Evolutionary conservation across 2,113 vertebrate genomes (phyloP).

Genomic region (Lanius ludovicianus): DNA sequence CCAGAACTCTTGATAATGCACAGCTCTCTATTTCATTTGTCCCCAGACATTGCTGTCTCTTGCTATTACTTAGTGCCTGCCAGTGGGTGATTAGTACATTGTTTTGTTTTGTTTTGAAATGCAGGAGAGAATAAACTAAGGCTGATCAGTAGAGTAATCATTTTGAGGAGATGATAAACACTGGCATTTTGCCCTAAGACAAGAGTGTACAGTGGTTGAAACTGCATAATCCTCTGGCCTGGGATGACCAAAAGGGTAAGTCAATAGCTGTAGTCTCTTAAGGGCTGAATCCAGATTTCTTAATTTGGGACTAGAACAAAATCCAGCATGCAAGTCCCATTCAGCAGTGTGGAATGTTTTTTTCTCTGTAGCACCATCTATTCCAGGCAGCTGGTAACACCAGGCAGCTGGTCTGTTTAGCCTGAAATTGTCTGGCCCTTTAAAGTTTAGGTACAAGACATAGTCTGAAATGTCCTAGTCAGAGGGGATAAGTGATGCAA

Average conservation of each 20-base stretch:
- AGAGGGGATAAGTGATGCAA: not conserved
- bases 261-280: conserved; percentile 36
- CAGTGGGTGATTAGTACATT: conserved; percentile 27
- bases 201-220: conserved; percentile 35
- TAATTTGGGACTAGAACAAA: not conserved
- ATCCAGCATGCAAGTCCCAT: not conserved
- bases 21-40: not conserved
- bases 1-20: not conserved
- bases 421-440: not conserved
- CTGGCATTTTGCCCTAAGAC: conserved; percentile 48
- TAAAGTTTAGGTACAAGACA: not conserved
- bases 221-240: conserved; percentile 45
- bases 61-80: not conserved
- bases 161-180: conserved; percentile 53
- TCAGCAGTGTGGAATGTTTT: not conserved
- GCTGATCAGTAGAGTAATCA: conserved; percentile 57
- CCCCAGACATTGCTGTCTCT: not conserved
- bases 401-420: not conserved
- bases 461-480: not conserved
- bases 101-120: conserved; percentile 59
- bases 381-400: not conserved
- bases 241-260: conserved; percentile 60
- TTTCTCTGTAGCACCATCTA: not conserved
- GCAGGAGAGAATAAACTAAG: conserved; percentile 53
- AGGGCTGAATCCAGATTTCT: not conserved